Evolutionary conservation across 2,797 vertebrate species (phyloP), one percentile per base, ranked within the genome.

Genomic region (Syngnathus rostellatus): DNA sequence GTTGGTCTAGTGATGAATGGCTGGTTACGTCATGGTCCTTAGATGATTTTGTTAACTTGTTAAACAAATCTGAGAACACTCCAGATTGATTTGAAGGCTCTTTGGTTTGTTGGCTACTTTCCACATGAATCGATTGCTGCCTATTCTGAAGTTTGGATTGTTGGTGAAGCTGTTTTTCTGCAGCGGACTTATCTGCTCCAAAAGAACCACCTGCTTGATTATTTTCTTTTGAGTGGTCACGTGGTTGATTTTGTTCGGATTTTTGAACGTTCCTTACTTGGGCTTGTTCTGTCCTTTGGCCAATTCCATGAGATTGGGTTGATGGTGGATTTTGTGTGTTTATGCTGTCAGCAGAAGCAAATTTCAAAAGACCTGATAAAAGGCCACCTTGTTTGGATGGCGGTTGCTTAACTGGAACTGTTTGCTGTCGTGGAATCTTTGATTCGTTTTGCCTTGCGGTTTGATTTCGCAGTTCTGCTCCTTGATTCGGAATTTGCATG

Each of bases 331-430:
- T 72, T 63, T 83, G 75, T 23, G 61, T 58, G 55, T 77, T 81
- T 58, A 86, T 67, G 63, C 85, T 89, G 79, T 93, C 92, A 16
- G 86, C 85, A 71, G 93, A 93, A 76, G 90, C 79, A 84, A 91
- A 91, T 80, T 87, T 97, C 66, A 91, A 89, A 72, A 89, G 77
- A 21, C 86, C 88, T 76, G 90, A 86, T 8, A 89, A 77, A 74
- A 88, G 48, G 45, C 83, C 78, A 67, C 80, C 76, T 83, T 89
- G 77, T 10, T 88, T 76, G n/a, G 80, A 74, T 46, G 73, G 68
- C 48, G 50, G n/a, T 71, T 81, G 74, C 68, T 83, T 84, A 45
- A 82, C 72, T 65, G 83, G 83, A 87, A 86, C 71, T 0, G 85
- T 85, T 65, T 82, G 83, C 74, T 89, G 85, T 69, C 73, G 79